Evolutionary conservation across 1,140 invertebrate species (phyloP).

Genomic region (Penaeus chinensis): DNA sequence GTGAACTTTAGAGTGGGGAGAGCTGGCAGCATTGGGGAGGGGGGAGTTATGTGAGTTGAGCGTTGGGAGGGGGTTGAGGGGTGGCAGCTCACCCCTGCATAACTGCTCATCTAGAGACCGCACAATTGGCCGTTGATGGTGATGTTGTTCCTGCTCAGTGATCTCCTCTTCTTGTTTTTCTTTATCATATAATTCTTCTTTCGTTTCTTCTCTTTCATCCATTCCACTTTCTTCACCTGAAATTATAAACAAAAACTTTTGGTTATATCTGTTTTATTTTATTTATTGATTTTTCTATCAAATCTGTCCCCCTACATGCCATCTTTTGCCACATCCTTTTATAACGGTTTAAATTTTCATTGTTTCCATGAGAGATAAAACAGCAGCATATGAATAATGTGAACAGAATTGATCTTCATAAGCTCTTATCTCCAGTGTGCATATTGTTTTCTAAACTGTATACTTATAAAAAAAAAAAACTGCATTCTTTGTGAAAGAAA

Average conservation of each 20-base stretch:
- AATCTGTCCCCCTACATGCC: too few species aligned
- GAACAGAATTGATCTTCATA: too few species aligned
- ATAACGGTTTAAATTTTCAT: too few species aligned
- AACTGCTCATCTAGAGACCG: constrained; percentile 61
- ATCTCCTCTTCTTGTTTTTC: constrained; percentile 29
- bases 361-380: too few species aligned
- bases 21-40: constrained; percentile 46
- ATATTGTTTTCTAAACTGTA: too few species aligned
- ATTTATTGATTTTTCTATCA: not conserved
- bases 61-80: constrained; percentile 48
- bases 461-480: too few species aligned
- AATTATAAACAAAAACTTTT: constrained; percentile 1
- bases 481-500: not conserved
- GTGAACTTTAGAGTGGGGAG: constrained; percentile 44
- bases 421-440: too few species aligned
- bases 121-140: constrained; percentile 38
- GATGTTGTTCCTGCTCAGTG: constrained; percentile 32
- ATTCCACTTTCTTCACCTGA: constrained; percentile 92
- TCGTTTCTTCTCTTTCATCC: constrained; percentile 71
- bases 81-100: constrained; percentile 62
- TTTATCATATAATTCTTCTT: constrained; percentile 52
- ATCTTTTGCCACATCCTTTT: too few species aligned
- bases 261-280: too few species aligned
- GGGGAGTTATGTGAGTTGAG: constrained; percentile 48
- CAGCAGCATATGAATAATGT: too few species aligned